Evolutionary conservation across 1,140 invertebrate genomes (phyloP).

Genomic region (Danaus melanippus): DNA sequence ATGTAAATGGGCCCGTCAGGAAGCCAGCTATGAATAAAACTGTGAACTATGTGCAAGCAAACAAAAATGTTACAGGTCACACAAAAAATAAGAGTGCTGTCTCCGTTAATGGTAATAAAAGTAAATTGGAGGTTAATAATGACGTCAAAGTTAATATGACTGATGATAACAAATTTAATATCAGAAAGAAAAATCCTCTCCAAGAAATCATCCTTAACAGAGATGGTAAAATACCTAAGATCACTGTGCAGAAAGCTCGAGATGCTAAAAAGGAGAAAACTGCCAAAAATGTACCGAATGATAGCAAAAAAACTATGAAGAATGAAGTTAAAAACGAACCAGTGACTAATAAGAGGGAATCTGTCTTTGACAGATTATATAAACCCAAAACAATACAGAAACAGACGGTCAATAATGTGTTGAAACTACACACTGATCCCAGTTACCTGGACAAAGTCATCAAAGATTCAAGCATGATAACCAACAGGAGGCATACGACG

Average conservation of each 20-base stretch:
- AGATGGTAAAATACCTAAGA: constrained; percentile 19
- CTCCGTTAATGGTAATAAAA: constrained; percentile 19
- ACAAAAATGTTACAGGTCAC: constrained; percentile 1
- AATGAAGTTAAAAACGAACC: constrained; percentile 10
- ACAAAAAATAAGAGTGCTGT: no score
- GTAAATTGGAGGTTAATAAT: constrained; percentile 28
- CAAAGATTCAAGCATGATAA: constrained; percentile 32
- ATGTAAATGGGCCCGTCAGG: not conserved
- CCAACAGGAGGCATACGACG: constrained; percentile 41
- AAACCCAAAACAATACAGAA: constrained; percentile 47
- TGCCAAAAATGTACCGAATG: constrained; percentile 8
- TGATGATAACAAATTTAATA: constrained; percentile 3
- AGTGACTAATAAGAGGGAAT: constrained; percentile 20
- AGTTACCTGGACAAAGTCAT: constrained; percentile 45
- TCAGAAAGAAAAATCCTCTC: constrained; percentile 9
- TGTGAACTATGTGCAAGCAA: not conserved
- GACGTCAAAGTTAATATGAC: constrained; percentile 2
- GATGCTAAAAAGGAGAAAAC: constrained; percentile 10
- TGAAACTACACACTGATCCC: constrained; percentile 40
- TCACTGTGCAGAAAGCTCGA: constrained; percentile 6
- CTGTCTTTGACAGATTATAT: constrained; percentile 59
- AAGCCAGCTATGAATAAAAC: constrained; percentile 8
- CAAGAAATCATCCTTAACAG: not conserved
- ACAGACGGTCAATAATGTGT: constrained; percentile 26
- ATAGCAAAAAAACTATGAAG: constrained; percentile 26